These are phyloP conservation scores for Sinocyclocheilus rhinocerous DNA, from an alignment of 2,113 vertebrate genomes.

Conservation along the genomic window DNA sequence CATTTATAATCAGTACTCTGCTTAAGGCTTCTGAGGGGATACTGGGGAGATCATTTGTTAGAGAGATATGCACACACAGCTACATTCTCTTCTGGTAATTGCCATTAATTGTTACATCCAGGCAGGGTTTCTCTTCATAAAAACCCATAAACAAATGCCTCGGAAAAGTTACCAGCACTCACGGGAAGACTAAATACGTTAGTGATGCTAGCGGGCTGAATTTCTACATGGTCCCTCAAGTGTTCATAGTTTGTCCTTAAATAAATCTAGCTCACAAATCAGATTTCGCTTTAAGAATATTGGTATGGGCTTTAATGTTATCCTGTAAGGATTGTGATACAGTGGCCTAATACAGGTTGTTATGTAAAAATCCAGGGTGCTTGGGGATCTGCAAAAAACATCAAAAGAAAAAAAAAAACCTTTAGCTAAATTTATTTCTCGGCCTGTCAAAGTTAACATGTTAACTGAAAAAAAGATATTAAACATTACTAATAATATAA, in stretches of 20 bases:
- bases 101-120: conserved; percentile 40
- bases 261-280: conserved; percentile 1
- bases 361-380: too few species aligned
- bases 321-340: not conserved
- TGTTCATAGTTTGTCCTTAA: not conserved
- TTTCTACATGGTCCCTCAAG: not conserved
- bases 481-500: too few species aligned
- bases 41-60: conserved; percentile 34
- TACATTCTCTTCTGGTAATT: conserved; percentile 48
- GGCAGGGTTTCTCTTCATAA: conserved; percentile 37
- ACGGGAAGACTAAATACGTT: conserved; percentile 3
- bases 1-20: conserved; percentile 48
- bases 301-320: conserved; percentile 4
- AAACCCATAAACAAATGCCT: conserved; percentile 38
- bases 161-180: conserved; percentile 10
- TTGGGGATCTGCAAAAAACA: too few species aligned
- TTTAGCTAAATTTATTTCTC: too few species aligned
- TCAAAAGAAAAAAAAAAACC: too few species aligned
- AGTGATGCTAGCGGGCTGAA: not conserved
- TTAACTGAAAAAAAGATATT: too few species aligned
- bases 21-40: conserved; percentile 39
- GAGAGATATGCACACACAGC: conserved; percentile 11
- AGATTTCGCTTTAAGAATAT: not conserved
- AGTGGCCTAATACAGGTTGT: not conserved
- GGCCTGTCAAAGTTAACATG: too few species aligned